Conservation (phyloP, 2,888 invertebrate genomes). For the Macrophya annulata region DNA sequence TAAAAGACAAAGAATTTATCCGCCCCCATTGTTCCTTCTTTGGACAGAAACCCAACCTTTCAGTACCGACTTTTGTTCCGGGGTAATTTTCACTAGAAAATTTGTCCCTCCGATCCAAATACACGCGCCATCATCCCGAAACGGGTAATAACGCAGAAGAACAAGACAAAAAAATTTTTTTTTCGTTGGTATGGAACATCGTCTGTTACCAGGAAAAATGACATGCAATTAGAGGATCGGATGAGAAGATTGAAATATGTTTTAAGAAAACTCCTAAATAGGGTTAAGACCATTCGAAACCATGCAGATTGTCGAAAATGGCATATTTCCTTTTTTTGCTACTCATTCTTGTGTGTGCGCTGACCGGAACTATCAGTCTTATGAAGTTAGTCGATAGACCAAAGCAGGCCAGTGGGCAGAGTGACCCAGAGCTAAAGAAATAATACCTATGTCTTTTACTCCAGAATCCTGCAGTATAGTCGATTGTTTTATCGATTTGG, state of each 20-base stretch:
- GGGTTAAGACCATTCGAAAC: background rate
- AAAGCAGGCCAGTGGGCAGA: background rate
- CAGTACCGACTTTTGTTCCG: background rate
- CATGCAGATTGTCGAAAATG: background rate
- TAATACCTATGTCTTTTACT: background rate
- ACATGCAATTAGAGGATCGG: background rate
- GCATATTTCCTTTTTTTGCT: background rate
- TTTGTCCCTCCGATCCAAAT: background rate
- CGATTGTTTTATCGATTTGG: conserved; percentile 38
- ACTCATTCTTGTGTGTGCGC: background rate
- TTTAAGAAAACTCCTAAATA: background rate
- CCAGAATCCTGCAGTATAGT: conserved; percentile 3
- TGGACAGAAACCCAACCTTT: background rate
- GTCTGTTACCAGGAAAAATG: background rate
- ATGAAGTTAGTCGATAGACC: background rate
- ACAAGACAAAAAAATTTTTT: too few species aligned
- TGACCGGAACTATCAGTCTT: conserved; percentile 5
- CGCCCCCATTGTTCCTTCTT: conserved; percentile 34
- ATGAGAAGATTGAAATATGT: background rate
- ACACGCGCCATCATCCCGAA: background rate
- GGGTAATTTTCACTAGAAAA: background rate
- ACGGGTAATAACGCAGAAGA: background rate
- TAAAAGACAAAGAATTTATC: conserved; percentile 32
- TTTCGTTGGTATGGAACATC: background rate
- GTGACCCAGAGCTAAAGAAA: background rate